Evolutionary conservation across 2,113 vertebrate genomes (phyloP).

Genomic region (Phrynosoma blainvillii): DNA sequence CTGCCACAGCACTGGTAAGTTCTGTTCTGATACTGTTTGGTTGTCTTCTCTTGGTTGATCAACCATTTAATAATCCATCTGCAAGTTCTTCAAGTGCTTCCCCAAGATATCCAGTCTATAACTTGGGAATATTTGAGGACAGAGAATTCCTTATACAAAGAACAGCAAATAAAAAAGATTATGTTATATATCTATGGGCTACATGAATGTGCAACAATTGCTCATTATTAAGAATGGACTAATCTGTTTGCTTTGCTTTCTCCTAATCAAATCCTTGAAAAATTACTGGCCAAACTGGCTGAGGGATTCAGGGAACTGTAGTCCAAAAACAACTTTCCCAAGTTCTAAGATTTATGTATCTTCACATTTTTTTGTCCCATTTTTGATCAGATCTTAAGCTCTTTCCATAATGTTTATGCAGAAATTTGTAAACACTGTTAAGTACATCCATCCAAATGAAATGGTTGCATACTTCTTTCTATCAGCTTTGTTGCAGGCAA

Average conservation of each 20-base stretch:
- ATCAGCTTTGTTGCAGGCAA: conserved; percentile 6
- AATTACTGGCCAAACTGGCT: neutral
- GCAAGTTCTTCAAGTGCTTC: neutral
- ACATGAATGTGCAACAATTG: neutral
- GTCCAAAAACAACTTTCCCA: neutral
- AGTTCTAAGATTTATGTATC: neutral
- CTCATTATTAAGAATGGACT: neutral
- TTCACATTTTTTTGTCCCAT: neutral
- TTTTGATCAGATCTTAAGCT: neutral
- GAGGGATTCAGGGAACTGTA: too few species aligned
- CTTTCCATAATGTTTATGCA: too few species aligned
- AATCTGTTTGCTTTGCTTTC: too few species aligned
- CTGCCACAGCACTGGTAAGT: too few species aligned
- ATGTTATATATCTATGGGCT: neutral
- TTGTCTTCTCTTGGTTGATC: too few species aligned
- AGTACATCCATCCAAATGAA: neutral
- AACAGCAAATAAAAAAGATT: neutral
- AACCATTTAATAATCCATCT: too few species aligned
- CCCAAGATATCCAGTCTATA: too few species aligned
- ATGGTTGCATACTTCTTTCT: neutral
- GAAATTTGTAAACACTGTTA: too few species aligned
- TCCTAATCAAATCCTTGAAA: too few species aligned
- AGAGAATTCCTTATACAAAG: neutral
- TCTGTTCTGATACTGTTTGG: too few species aligned
- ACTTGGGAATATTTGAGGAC: neutral